Base-by-base conservation (phyloP, 1,140 invertebrate species). In the Drosophila mauritiana region DNA sequence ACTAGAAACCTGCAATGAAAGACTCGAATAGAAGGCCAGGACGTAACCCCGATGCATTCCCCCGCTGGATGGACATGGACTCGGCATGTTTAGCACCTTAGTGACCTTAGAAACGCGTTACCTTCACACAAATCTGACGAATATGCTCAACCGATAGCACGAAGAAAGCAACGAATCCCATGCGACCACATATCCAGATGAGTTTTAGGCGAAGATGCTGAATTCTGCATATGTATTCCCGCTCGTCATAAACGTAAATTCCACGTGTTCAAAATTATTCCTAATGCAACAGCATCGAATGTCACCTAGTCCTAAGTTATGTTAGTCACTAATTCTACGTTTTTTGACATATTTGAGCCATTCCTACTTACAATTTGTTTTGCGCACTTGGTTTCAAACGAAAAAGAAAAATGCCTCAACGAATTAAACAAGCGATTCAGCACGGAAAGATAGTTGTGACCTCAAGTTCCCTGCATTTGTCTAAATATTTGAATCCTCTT, bases 41-140 rank as follows among this genome's bases (percentile, higher is more conserved):
- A 64, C 46, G 70, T 31, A 61, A 61, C 48, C 58, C 46, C 49
- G n/a, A 57, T 25, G 36, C 48, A 54, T 68, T 74, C 80, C 64
- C 78, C 69, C 55, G 82, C 73, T 78, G 46, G 57, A 80, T 55
- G 78, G 37, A 80, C 58, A 80, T 55, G 78, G 20, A 76, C 63
- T 83, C 75, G 63, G 83, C 83, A 84, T 75, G 68, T 72, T 88
- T 82, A 86, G 78, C 80, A 89, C 80, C 84, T 80, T 89, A 89
- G 84, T 89, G 84, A 89, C 84, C 84, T 89, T 89, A 89, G 84
- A 80, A 89, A 89, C 84, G 77, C 77, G 84, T 84, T 89, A 89
- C 84, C 84, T 89, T 89, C 62, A 70, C 46, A 65, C 11, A 53
- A 73, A 65, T 75, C 52, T 64, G 46, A 76, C 59, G 42, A 61